A percentile compares a stretch with the other conserved stretches of the same genome.
Conservation (phyloP, 2,888 invertebrate species). For the Teleogryllus oceanicus region DNA sequence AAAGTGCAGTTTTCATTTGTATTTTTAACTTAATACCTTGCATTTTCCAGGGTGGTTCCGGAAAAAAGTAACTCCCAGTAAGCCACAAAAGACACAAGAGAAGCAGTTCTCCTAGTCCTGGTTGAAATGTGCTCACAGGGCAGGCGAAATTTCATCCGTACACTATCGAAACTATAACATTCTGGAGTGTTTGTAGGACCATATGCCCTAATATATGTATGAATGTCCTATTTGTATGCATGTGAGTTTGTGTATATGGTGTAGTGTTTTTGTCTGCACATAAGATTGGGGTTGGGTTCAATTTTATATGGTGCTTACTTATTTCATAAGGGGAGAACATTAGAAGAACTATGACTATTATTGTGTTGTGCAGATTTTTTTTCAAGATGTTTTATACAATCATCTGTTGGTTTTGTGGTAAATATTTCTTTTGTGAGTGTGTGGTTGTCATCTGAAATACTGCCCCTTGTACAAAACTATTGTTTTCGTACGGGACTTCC, state of each 20-base stretch:
- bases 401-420: not conserved
- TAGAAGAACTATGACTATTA: not conserved
- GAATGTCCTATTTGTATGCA: conserved; percentile 21
- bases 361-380: not conserved
- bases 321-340: not conserved
- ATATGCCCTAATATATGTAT: conserved; percentile 23
- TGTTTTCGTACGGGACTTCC: no score
- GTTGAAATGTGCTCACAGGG: conserved; percentile 20
- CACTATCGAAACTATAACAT: not conserved
- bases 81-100: conserved; percentile 21
- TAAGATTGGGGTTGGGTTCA: conserved; percentile 20
- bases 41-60: conserved; percentile 36
- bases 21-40: not conserved
- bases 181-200: conserved; percentile 25
- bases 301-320: conserved; percentile 27
- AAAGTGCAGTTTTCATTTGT: no score
- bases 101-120: conserved; percentile 18
- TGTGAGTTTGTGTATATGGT: conserved; percentile 11
- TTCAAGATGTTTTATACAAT: not conserved
- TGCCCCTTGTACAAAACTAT: not conserved
- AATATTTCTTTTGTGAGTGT: not conserved
- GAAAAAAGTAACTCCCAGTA: conserved; percentile 36
- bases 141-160: conserved; percentile 20
- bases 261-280: conserved; percentile 12
- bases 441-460: not conserved